phyloP scores from a whole-genome alignment of 2,888 invertebrate species.

The Pharmacophagus antenor region DNA sequence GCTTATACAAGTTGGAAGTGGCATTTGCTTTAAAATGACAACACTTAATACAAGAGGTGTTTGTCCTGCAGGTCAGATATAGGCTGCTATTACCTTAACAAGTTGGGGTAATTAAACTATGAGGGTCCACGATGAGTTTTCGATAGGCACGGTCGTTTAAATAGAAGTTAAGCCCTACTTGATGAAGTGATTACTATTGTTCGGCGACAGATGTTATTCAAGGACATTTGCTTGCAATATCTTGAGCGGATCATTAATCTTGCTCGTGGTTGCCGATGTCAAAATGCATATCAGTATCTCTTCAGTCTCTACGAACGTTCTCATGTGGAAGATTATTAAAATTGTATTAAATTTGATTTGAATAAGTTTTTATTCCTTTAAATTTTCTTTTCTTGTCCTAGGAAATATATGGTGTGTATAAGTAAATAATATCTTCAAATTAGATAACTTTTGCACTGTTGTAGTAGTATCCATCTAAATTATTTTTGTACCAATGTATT shows the following conservation, averaged over 20 bases:
- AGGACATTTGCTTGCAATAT: slow-evolving; percentile 39
- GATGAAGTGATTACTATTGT: slow-evolving; percentile 39
- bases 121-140: slow-evolving; percentile 42
- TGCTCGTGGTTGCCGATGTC: slow-evolving; percentile 31
- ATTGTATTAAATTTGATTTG: not conserved
- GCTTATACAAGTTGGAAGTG: not conserved
- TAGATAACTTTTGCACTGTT: too few relatives aligned
- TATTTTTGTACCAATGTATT: too few relatives aligned
- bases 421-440: too few relatives aligned
- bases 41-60: not conserved
- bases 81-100: slow-evolving; percentile 7
- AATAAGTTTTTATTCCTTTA: not conserved
- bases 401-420: too few relatives aligned
- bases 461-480: too few relatives aligned
- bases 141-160: slow-evolving; percentile 57
- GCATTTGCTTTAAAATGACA: not conserved
- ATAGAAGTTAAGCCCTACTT: slow-evolving; percentile 46
- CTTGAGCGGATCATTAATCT: slow-evolving; percentile 41
- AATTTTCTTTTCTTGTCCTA: too few relatives aligned
- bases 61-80: not conserved
- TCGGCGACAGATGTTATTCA: slow-evolving; percentile 41
- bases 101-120: slow-evolving; percentile 28
- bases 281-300: slow-evolving; percentile 28
- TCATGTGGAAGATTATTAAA: not conserved
- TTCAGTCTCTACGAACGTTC: not conserved